A percentile compares a stretch with the other conserved stretches of the same genome.
These are phyloP conservation scores for Conger conger DNA, from an alignment of 2,113 vertebrate genomes.

Conservation along the genomic window DNA sequence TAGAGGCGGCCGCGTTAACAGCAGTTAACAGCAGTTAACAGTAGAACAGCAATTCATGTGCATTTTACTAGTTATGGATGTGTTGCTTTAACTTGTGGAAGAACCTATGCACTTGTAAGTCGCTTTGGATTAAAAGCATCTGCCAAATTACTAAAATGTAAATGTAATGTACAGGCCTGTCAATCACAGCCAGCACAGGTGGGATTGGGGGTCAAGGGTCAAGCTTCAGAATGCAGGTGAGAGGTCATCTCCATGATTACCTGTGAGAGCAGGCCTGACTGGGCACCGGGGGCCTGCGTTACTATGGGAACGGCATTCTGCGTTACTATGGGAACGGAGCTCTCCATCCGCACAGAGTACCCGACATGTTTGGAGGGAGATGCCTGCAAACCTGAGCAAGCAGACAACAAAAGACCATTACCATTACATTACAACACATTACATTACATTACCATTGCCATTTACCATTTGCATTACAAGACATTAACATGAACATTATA, in stretches of 20 bases:
- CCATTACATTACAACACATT: not conserved
- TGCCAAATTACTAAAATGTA: too few relatives aligned
- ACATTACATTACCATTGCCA: not conserved
- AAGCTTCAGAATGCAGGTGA: not conserved
- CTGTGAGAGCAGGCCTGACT: conserved; percentile 94
- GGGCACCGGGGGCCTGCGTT: conserved; percentile 92
- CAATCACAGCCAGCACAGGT: too few relatives aligned
- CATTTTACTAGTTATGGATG: too few relatives aligned
- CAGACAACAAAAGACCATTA: conserved; percentile 36
- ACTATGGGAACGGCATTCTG: conserved; percentile 97
- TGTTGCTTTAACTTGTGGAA: too few relatives aligned
- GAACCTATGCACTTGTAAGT: too few relatives aligned
- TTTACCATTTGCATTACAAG: not conserved
- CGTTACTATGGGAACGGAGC: conserved; percentile 96
- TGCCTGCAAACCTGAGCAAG: conserved; percentile 85
- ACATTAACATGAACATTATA: too few relatives aligned
- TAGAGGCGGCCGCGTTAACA: too few relatives aligned
- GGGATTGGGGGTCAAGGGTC: not conserved
- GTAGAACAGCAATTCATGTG: too few relatives aligned
- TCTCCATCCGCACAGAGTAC: conserved; percentile 97
- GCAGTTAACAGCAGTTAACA: too few relatives aligned
- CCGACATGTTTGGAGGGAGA: conserved; percentile 95
- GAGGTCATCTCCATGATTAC: conserved; percentile 61
- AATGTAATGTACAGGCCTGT: too few relatives aligned
- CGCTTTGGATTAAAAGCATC: too few relatives aligned